Base-by-base conservation (phyloP, 2,113 vertebrate species). In the Motacilla alba region DNA sequence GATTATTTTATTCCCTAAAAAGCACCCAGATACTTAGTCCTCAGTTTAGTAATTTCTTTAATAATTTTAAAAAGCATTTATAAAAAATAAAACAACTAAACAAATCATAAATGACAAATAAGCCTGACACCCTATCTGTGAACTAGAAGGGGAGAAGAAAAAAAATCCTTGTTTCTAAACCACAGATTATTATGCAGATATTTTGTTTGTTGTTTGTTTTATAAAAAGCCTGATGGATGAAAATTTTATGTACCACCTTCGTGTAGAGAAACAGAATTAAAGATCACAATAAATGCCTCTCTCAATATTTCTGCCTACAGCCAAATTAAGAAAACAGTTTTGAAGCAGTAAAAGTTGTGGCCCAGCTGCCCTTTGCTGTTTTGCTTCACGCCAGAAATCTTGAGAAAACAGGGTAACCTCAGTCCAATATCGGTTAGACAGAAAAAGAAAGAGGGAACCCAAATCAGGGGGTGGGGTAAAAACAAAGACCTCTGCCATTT, bases 121-220 rank as follows among this genome's bases (percentile, higher is more conserved):
- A 78, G 13, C 35, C 23, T 94, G 60, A 90, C 66, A 92, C 69
- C 6, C 3, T 31, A 4, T 27, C 78, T 85, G 28, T 59, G 23
- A 96, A 70, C 43, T 60, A 56, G 52, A 53, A 64, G 17, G 13
- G 23, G 14, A 39, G 18, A 49, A 49, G 15, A 5, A 67, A 60
- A 69, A 68, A 69, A 58, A 31, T 17, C 9, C 16, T 37, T 56
- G 3, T 62, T 95, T 88, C 67, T 95, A 81, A 87, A 90, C 8
- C 27, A 66, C 26, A 72, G 46, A 84, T 83, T 83, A 79, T 83
- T 58, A 56, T 69, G 66, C 39, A 75, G 82, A 43, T 94, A 64
- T 56, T 93, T 95, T 94, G 56, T 86, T 90, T 82, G 39, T 50
- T 81, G 49, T 91, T 87, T 58, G 56, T 68, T 94, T 94, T 87